These are phyloP conservation scores for Sacculina carcini DNA, from an alignment of 2,888 invertebrate genomes.

Conservation along the genomic window DNA sequence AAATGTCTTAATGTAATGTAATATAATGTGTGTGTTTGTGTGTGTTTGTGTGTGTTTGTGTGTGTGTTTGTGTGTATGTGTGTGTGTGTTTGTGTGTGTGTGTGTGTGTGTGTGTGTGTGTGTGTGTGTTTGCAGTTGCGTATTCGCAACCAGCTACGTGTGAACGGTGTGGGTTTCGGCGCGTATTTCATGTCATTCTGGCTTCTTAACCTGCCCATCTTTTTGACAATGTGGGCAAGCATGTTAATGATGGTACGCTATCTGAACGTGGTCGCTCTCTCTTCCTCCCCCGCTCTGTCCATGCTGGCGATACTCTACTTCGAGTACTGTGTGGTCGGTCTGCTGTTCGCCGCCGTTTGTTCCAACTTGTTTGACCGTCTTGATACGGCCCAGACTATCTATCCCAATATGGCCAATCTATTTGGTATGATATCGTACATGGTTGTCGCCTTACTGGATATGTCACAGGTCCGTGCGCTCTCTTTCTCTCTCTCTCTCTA, in stretches of 20 bases:
- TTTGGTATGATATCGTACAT: slow-evolving; percentile 47
- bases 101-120: not conserved
- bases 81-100: not conserved
- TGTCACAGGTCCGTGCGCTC: no score
- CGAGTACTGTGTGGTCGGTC: slow-evolving; percentile 44
- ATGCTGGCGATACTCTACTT: slow-evolving; percentile 36
- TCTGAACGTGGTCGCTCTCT: slow-evolving; percentile 39
- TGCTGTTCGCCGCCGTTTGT: slow-evolving; percentile 44
- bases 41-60: not conserved
- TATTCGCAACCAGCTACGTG: slow-evolving; percentile 51
- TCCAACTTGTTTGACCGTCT: slow-evolving; percentile 56
- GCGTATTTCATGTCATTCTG: slow-evolving; percentile 50
- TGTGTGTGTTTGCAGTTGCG: slow-evolving; percentile 35
- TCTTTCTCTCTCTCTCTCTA: no score
- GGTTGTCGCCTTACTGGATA: slow-evolving; percentile 40
- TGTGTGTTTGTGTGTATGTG: not conserved
- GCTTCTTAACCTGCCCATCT: slow-evolving; percentile 38
- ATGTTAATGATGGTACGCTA: slow-evolving; percentile 10
- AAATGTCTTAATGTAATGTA: slow-evolving; percentile 1
- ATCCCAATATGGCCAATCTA: slow-evolving; percentile 47
- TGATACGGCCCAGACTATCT: slow-evolving; percentile 52
- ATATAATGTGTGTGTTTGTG: slow-evolving; percentile 3
- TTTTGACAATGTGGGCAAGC: slow-evolving; percentile 32
- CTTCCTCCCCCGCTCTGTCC: slow-evolving; percentile 37
- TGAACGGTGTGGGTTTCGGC: slow-evolving; percentile 46